Percentiles rank a stretch among this genome's conserved stretches.
Conservation (phyloP, 1,140 invertebrate species). For the Forficula auricularia region DNA sequence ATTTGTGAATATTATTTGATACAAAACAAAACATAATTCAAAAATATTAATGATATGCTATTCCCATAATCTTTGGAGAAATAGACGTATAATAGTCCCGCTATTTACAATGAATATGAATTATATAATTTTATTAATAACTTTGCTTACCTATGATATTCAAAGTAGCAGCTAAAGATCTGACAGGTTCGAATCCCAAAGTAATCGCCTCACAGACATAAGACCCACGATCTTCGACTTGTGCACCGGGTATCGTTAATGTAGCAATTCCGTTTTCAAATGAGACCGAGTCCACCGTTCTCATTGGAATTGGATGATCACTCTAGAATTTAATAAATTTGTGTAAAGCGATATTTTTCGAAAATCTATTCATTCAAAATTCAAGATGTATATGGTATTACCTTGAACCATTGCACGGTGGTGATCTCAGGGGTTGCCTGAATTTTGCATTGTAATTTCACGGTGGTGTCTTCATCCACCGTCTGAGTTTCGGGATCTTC, state of each 20-base stretch:
- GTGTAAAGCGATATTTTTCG: conserved; percentile 16
- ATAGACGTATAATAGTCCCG: too few relatives aligned
- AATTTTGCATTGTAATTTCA: conserved; percentile 8
- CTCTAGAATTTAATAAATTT: conserved; percentile 9
- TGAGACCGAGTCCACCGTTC: conserved; percentile 16
- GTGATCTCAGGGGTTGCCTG: too few relatives aligned
- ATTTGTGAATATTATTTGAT: too few relatives aligned
- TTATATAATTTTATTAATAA: too few relatives aligned
- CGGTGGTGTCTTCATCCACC: conserved; percentile 50
- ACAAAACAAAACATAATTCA: too few relatives aligned
- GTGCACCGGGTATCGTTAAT: conserved; percentile 37
- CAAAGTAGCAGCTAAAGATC: conserved; percentile 38
- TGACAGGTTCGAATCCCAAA: conserved; percentile 37
- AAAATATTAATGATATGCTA: too few relatives aligned
- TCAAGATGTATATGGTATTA: too few relatives aligned
- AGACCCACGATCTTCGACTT: conserved; percentile 40
- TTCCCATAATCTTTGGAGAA: too few relatives aligned
- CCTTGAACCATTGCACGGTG: too few relatives aligned
- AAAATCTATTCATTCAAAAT: conserved; percentile 16
- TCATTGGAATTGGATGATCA: conserved; percentile 22
- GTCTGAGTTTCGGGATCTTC: conserved; percentile 33
- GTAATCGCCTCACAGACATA: conserved; percentile 52
- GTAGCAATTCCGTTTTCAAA: conserved; percentile 36
- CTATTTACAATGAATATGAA: too few relatives aligned
- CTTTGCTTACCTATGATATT: conserved; percentile 43